Percentiles rank a stretch among this genome's conserved stretches.
Evolutionary conservation across 1,140 invertebrate species (phyloP).

Genomic region (Aplysia californica): DNA sequence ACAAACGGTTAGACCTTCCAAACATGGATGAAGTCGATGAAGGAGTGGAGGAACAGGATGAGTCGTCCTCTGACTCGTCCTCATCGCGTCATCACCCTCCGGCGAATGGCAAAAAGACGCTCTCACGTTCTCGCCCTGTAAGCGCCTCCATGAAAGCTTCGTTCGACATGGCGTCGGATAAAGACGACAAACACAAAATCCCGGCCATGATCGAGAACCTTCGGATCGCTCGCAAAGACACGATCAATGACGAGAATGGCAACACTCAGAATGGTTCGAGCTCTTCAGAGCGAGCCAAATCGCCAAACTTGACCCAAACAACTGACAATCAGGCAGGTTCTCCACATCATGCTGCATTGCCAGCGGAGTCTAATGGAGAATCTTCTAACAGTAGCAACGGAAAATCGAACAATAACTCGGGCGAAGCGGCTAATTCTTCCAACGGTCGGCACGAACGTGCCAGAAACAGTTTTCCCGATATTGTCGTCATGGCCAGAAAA

Average conservation of each 20-base stretch:
- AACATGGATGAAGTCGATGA: constrained; percentile 11
- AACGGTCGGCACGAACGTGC: not conserved
- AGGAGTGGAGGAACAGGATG: not conserved
- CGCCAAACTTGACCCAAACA: no score
- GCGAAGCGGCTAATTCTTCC: not conserved
- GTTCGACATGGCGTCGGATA: no score
- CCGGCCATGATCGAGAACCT: not conserved
- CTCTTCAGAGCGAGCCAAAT: no score
- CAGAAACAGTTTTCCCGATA: not conserved
- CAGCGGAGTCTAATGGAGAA: no score
- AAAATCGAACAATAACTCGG: not conserved
- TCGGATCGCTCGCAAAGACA: not conserved
- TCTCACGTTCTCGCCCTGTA: not conserved
- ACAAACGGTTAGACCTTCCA: not conserved
- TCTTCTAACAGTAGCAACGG: no score
- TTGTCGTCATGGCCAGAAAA: not conserved
- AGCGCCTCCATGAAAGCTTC: not conserved
- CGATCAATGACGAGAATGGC: no score
- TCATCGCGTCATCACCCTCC: not conserved
- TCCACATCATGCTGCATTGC: no score
- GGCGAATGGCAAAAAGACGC: not conserved
- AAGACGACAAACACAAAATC: not conserved
- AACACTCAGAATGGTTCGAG: no score
- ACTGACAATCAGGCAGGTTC: no score
- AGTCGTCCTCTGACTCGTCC: not conserved